Evolutionary conservation across 1,140 invertebrate genomes (phyloP).

Genomic region (Mactra quadrangularis): DNA sequence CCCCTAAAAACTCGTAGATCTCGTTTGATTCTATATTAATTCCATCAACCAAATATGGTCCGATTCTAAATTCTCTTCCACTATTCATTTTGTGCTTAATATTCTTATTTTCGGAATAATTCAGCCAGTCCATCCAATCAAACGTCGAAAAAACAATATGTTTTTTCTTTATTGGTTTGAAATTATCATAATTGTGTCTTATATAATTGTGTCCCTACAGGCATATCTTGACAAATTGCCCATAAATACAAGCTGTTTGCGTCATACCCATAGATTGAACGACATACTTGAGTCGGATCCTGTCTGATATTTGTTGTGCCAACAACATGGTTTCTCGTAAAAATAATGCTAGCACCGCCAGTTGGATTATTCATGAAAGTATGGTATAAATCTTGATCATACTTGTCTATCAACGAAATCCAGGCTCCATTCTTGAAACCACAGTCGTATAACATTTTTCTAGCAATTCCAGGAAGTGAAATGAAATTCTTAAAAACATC

Average conservation of each 20-base stretch:
- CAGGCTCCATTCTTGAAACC: neutral
- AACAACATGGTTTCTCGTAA: slow-evolving; percentile 11
- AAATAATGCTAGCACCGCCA: neutral
- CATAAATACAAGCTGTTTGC: neutral
- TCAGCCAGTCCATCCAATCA: neutral
- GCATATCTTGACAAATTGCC: slow-evolving; percentile 10
- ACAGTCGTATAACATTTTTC: no score
- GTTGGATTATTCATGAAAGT: slow-evolving; percentile 9
- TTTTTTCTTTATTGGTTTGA: neutral
- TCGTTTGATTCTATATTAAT: neutral
- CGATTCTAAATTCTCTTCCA: neutral
- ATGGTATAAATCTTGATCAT: slow-evolving; percentile 15
- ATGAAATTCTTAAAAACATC: no score
- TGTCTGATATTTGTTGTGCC: neutral
- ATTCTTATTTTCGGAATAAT: neutral
- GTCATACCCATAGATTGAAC: neutral
- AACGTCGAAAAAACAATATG: neutral
- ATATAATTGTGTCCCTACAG: neutral
- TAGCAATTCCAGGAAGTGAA: no score
- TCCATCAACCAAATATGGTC: neutral
- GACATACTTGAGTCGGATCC: neutral
- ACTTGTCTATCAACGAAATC: neutral
- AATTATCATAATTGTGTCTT: neutral
- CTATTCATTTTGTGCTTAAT: neutral
- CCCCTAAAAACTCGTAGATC: no score